phyloP scores from a whole-genome alignment of 2,888 invertebrate species.

The Syrphus vitripennis region DNA sequence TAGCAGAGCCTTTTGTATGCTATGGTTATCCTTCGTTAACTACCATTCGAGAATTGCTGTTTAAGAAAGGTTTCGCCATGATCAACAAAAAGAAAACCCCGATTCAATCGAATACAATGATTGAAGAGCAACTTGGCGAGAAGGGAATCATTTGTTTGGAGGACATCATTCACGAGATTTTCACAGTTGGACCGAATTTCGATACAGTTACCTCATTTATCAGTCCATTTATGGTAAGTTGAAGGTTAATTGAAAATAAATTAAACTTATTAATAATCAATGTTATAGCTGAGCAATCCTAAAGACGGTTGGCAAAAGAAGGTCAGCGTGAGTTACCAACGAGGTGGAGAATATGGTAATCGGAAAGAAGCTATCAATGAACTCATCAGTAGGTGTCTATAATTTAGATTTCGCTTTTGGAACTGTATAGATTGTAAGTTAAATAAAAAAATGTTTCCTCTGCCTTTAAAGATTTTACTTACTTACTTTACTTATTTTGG shows the following conservation, averaged over 20 bases:
- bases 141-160: constrained; percentile 80
- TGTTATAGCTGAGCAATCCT: constrained; percentile 77
- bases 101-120: constrained; percentile 80
- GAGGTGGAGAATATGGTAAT: constrained; percentile 81
- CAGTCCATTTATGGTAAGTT: constrained; percentile 80
- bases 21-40: constrained; percentile 78
- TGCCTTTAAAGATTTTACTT: not conserved
- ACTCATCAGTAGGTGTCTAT: constrained; percentile 78
- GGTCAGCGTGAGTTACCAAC: constrained; percentile 78
- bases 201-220: constrained; percentile 77
- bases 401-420: constrained; percentile 55
- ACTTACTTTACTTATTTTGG: no score
- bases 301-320: constrained; percentile 80
- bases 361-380: constrained; percentile 78
- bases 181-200: constrained; percentile 79
- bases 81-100: constrained; percentile 78
- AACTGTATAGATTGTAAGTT: constrained; percentile 49
- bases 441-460: not conserved
- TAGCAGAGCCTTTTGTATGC: constrained; percentile 80
- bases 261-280: not conserved
- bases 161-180: constrained; percentile 81
- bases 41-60: constrained; percentile 79
- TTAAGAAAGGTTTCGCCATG: constrained; percentile 80
- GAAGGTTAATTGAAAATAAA: not conserved
- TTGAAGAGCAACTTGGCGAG: constrained; percentile 79